A percentile compares a stretch with the other conserved stretches of the same genome.
Evolutionary conservation across 2,888 invertebrate genomes (phyloP).

Genomic region (Ophioninae sp.): DNA sequence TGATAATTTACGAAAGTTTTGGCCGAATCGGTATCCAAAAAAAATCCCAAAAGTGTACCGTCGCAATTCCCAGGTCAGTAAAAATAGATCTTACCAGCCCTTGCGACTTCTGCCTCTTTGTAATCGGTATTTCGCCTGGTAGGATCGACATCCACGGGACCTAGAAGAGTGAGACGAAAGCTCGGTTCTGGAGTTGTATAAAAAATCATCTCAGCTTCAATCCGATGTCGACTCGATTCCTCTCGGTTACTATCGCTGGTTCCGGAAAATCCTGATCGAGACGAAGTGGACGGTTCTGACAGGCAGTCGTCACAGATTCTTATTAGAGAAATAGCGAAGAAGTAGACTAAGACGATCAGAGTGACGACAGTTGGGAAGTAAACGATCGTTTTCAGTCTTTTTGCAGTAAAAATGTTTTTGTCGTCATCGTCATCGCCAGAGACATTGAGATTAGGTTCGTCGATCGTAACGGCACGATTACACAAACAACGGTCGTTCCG

Average conservation of each 20-base stretch:
- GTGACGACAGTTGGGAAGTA: not conserved
- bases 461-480: not conserved
- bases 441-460: not conserved
- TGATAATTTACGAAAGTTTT: not conserved
- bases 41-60: not conserved
- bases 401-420: slow-evolving; percentile 38
- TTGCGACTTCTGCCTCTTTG: slow-evolving; percentile 2
- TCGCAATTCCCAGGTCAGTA: not conserved
- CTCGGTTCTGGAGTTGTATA: slow-evolving; percentile 24
- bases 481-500: slow-evolving; percentile 32
- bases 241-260: not conserved
- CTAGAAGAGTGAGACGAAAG: slow-evolving; percentile 48
- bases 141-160: slow-evolving; percentile 7
- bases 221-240: not conserved
- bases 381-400: slow-evolving; percentile 54
- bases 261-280: slow-evolving; percentile 4
- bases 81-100: slow-evolving; percentile 22
- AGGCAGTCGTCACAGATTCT: slow-evolving; percentile 34
- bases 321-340: slow-evolving; percentile 14
- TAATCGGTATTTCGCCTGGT: not conserved
- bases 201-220: slow-evolving; percentile 25
- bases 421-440: not conserved
- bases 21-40: not conserved
- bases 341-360: slow-evolving; percentile 3
- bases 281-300: slow-evolving; percentile 36